A percentile compares a stretch with the other conserved stretches of the same genome.
Evolutionary conservation across 1,140 invertebrate genomes (phyloP).

Genomic region (Trichonephila clavipes): DNA sequence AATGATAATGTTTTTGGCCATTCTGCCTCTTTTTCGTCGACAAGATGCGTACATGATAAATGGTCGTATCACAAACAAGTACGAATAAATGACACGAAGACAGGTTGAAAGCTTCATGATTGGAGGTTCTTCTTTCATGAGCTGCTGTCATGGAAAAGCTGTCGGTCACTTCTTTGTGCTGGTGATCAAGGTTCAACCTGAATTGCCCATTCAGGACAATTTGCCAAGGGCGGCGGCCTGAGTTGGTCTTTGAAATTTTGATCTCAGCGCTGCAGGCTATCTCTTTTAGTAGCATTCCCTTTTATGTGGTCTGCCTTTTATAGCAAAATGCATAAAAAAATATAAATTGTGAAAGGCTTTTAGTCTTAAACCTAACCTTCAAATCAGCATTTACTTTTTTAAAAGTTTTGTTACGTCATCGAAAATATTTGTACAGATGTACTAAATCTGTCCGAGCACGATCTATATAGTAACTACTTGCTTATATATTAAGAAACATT

Average conservation of each 20-base stretch:
- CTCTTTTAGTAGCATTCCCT: not conserved
- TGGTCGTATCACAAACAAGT: not conserved
- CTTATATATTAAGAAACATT: too few relatives aligned
- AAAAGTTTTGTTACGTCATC: too few relatives aligned
- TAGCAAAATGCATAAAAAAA: not conserved
- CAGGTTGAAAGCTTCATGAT: constrained; percentile 20
- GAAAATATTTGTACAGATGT: too few relatives aligned
- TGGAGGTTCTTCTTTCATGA: not conserved
- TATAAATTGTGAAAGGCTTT: too few relatives aligned
- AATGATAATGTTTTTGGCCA: not conserved
- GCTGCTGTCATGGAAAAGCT: constrained; percentile 12
- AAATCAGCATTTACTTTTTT: too few relatives aligned
- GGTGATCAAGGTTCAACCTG: constrained; percentile 33
- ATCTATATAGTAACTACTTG: too few relatives aligned
- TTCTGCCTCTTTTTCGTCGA: not conserved
- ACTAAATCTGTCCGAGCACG: too few relatives aligned
- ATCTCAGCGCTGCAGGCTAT: not conserved
- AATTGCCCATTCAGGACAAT: constrained; percentile 25
- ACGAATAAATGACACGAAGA: constrained; percentile 39
- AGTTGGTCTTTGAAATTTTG: constrained; percentile 6
- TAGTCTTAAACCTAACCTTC: too few relatives aligned
- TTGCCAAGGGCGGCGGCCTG: constrained; percentile 32
- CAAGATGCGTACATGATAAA: constrained; percentile 37
- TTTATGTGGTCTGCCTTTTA: not conserved
- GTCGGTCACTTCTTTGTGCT: constrained; percentile 24